Percentiles rank a stretch among this genome's conserved stretches.
These are phyloP conservation scores for Agelas oroides DNA, from an alignment of 37 sponge, comb jelly and placozoan genomes.

Conservation along the genomic window DNA sequence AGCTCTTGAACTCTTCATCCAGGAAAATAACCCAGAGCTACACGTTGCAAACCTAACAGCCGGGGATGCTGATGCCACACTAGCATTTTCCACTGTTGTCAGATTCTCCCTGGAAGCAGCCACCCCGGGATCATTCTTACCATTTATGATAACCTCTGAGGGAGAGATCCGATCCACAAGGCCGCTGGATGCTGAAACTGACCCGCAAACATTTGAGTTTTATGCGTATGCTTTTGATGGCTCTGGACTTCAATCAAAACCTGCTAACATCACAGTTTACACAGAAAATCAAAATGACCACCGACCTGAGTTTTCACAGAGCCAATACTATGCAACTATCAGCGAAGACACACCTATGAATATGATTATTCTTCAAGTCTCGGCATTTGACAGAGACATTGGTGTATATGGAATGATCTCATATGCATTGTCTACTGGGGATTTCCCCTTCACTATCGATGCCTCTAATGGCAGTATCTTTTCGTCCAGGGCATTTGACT, in stretches of 20 bases:
- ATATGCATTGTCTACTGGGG: neutral
- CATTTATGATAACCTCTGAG: slow-evolving; percentile 11
- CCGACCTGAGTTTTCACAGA: slow-evolving; percentile 45
- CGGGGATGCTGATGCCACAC: slow-evolving; percentile 39
- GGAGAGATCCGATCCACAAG: slow-evolving; percentile 34
- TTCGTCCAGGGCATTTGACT: slow-evolving; percentile 40
- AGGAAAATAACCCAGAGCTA: slow-evolving; percentile 34
- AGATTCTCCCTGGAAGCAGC: neutral
- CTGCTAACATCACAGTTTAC: slow-evolving; percentile 39
- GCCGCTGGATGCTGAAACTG: slow-evolving; percentile 63
- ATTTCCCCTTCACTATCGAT: slow-evolving; percentile 48
- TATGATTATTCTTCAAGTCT: slow-evolving; percentile 10
- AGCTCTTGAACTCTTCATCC: slow-evolving; percentile 1
- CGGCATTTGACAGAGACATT: slow-evolving; percentile 56
- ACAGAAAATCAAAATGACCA: slow-evolving; percentile 66
- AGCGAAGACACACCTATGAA: slow-evolving; percentile 6
- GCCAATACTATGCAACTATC: slow-evolving; percentile 10
- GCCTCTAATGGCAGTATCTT: slow-evolving; percentile 47
- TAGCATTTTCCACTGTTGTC: slow-evolving; percentile 23
- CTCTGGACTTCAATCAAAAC: slow-evolving; percentile 18
- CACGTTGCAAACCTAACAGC: slow-evolving; percentile 32
- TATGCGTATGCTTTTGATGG: slow-evolving; percentile 50
- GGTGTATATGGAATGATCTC: slow-evolving; percentile 51
- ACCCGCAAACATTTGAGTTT: slow-evolving; percentile 15
- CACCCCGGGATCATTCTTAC: neutral